Percentiles rank a stretch among this genome's conserved stretches.
Evolutionary conservation across 2,797 vertebrate genomes (phyloP).

Genomic region (Selene dorsalis): DNA sequence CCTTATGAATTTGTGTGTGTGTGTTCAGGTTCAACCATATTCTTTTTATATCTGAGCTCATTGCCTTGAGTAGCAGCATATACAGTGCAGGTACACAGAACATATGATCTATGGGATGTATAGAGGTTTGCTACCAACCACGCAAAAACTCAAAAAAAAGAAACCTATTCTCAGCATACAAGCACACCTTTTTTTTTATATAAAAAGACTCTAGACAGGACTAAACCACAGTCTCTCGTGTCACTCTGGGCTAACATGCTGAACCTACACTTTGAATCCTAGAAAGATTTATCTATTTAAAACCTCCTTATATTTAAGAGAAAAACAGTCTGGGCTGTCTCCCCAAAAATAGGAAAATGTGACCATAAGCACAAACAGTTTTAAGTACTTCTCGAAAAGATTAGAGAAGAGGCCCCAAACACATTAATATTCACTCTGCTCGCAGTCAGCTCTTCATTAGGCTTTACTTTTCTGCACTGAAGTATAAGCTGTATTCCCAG

Average conservation of each 20-base stretch:
- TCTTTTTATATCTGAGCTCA: constrained; percentile 16
- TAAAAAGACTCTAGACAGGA: constrained; percentile 47
- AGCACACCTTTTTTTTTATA: constrained; percentile 18
- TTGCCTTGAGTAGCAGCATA: not conserved
- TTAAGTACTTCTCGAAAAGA: not conserved
- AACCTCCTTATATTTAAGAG: not conserved
- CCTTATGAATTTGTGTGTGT: constrained; percentile 24
- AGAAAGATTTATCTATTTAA: constrained; percentile 27
- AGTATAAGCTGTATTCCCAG: constrained; percentile 1
- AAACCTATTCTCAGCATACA: constrained; percentile 24
- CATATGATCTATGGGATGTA: constrained; percentile 32
- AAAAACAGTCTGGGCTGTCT: not conserved
- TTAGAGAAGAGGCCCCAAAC: not conserved
- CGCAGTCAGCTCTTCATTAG: not conserved
- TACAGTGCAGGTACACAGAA: constrained; percentile 21
- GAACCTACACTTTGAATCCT: constrained; percentile 10
- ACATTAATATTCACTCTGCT: constrained; percentile 3
- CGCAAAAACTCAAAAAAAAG: constrained; percentile 29
- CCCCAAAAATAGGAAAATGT: constrained; percentile 13
- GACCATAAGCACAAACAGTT: constrained; percentile 2
- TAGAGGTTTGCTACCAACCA: constrained; percentile 27
- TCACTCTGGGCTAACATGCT: constrained; percentile 13
- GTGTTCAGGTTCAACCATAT: constrained; percentile 8
- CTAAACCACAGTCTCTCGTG: constrained; percentile 40
- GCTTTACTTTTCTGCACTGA: not conserved